These are phyloP conservation scores for Microtus ochrogaster DNA, from an alignment of 2,113 vertebrate genomes.

Conservation along the genomic window DNA sequence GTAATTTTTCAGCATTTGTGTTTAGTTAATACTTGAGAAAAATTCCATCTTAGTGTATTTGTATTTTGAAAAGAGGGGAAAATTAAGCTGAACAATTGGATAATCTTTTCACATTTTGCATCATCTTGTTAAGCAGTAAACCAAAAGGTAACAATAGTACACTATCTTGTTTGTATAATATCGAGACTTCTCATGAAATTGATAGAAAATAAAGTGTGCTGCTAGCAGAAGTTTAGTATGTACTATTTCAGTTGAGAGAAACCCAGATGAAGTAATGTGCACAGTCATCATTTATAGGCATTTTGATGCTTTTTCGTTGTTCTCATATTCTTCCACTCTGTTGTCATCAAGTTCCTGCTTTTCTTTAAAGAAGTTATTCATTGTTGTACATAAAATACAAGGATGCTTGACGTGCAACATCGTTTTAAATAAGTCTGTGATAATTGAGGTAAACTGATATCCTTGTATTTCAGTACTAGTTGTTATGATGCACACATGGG, in stretches of 20 bases:
- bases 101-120: constrained; percentile 49
- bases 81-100: constrained; percentile 32
- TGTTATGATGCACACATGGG: not conserved
- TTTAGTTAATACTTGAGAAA: constrained; percentile 39
- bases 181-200: constrained; percentile 54
- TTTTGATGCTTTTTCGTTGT: constrained; percentile 33
- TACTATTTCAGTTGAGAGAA: not conserved
- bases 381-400: constrained; percentile 7
- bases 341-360: constrained; percentile 44
- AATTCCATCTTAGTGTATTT: constrained; percentile 21
- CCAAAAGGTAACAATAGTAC: not conserved
- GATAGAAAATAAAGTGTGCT: constrained; percentile 51
- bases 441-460: constrained; percentile 11
- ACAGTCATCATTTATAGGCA: not conserved
- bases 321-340: constrained; percentile 46
- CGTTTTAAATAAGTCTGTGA: constrained; percentile 7
- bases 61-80: constrained; percentile 54
- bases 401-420: not conserved
- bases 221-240: constrained; percentile 13
- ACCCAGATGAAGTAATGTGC: not conserved
- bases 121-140: constrained; percentile 53
- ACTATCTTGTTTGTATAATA: not conserved
- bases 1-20: not conserved
- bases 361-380: constrained; percentile 52
- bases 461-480: constrained; percentile 31